A percentile compares a stretch with the other conserved stretches of the same genome.
These are phyloP conservation scores for Tonatia bakeri DNA, from an alignment of 2,113 vertebrate species.

Conservation along the genomic window DNA sequence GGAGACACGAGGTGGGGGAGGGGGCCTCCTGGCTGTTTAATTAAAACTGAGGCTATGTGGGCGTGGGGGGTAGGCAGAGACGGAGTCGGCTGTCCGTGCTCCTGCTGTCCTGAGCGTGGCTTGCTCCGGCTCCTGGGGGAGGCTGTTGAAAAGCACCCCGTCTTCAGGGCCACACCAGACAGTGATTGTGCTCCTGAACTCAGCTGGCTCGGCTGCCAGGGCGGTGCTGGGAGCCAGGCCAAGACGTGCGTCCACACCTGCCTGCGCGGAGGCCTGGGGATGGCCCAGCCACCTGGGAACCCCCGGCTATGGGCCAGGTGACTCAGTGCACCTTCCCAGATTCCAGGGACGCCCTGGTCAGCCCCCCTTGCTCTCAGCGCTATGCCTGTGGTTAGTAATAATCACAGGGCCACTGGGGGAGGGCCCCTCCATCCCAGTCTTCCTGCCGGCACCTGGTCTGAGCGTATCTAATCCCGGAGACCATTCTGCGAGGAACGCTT, in stretches of 20 bases:
- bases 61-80: conserved; percentile 12
- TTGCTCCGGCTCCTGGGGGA: conserved; percentile 22
- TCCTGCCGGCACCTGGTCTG: background rate
- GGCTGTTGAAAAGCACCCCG: background rate
- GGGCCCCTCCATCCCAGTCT: background rate
- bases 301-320: rapidly evolving
- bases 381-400: background rate
- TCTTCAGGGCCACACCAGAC: background rate
- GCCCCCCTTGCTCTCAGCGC: background rate
- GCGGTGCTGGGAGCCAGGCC: background rate
- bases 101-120: background rate
- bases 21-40: conserved; percentile 33
- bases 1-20: background rate
- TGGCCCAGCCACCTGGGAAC: background rate
- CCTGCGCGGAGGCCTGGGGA: background rate
- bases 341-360: background rate
- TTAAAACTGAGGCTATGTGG: conserved; percentile 2
- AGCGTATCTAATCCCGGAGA: background rate
- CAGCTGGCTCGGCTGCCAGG: background rate
- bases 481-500: background rate
- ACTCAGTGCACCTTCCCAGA: background rate
- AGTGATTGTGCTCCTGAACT: background rate
- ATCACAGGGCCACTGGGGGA: background rate
- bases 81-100: background rate
- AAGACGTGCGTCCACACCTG: background rate